A percentile compares a stretch with the other conserved stretches of the same genome.
These are phyloP conservation scores for Panopea generosa DNA, from an alignment of 2,888 invertebrate genomes.

Conservation along the genomic window DNA sequence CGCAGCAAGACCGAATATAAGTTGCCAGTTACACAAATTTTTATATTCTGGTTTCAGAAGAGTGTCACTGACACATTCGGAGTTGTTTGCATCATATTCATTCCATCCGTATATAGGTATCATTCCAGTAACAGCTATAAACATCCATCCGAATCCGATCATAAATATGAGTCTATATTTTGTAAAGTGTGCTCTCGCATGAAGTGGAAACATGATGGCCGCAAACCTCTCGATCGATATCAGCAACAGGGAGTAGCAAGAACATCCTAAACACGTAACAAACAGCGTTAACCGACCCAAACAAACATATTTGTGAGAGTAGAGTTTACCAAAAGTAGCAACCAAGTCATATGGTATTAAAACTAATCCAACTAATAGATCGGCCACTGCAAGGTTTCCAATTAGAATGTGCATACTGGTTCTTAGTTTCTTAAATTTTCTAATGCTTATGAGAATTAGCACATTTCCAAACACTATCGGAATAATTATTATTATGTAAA, in stretches of 20 bases:
- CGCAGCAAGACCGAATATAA: conserved; percentile 14
- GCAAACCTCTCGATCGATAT: conserved; percentile 44
- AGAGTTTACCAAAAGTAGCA: not conserved
- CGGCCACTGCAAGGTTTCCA: conserved; percentile 40
- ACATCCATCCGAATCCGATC: conserved; percentile 31
- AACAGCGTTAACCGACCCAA: conserved; percentile 40
- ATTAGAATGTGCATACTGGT: conserved; percentile 40
- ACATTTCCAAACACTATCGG: conserved; percentile 46
- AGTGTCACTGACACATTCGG: conserved; percentile 20
- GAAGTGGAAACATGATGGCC: conserved; percentile 34
- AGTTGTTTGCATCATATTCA: conserved; percentile 11
- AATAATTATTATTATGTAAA: conserved; percentile 31
- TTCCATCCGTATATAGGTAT: conserved; percentile 37
- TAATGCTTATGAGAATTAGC: conserved; percentile 40
- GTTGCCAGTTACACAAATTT: conserved; percentile 23
- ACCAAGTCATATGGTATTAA: conserved; percentile 35
- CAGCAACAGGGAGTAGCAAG: conserved; percentile 37
- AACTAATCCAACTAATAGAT: conserved; percentile 32
- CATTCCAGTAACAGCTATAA: conserved; percentile 2
- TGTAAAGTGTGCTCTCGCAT: not conserved
- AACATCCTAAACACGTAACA: conserved; percentile 32
- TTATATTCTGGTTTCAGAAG: conserved; percentile 28
- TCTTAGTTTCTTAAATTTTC: conserved; percentile 19
- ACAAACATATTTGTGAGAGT: conserved; percentile 33
- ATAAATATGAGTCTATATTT: not conserved